These are phyloP conservation scores for Hydrochoerus hydrochaeris DNA, from an alignment of 2,113 vertebrate species.

Conservation along the genomic window DNA sequence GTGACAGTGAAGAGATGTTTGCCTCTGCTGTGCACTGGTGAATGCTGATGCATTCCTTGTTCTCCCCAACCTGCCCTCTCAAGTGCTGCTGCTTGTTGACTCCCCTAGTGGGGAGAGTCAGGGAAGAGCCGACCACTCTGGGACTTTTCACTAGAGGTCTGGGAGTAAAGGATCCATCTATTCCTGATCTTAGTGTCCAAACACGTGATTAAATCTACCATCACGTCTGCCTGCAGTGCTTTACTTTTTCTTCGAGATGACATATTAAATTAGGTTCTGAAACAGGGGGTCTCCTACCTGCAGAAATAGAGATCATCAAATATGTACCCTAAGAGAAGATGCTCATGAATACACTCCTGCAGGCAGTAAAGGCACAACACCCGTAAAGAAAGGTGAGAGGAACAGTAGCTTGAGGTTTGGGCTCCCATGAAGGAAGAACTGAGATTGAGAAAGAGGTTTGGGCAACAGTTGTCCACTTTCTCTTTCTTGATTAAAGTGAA, in stretches of 20 bases:
- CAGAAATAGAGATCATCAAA: neutral
- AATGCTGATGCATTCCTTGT: neutral
- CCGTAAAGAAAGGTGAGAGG: neutral
- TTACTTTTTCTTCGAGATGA: neutral
- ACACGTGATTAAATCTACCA: neutral
- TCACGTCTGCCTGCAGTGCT: fast-evolving
- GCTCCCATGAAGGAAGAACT: neutral
- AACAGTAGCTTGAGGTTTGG: neutral
- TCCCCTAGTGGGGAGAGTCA: neutral
- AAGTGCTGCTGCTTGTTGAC: neutral
- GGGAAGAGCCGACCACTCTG: neutral
- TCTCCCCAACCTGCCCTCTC: neutral
- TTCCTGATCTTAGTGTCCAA: neutral
- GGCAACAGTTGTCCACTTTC: neutral
- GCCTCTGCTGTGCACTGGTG: neutral
- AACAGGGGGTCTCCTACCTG: neutral
- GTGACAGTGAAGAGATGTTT: neutral
- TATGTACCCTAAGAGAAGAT: neutral
- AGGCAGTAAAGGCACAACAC: neutral
- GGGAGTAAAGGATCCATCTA: neutral
- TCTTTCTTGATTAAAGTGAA: neutral
- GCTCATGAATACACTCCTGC: neutral
- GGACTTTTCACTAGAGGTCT: neutral
- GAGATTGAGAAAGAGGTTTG: neutral
- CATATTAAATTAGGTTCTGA: neutral